Conservation (phyloP, 2,797 vertebrate genomes). For the Chelon auratus region DNA sequence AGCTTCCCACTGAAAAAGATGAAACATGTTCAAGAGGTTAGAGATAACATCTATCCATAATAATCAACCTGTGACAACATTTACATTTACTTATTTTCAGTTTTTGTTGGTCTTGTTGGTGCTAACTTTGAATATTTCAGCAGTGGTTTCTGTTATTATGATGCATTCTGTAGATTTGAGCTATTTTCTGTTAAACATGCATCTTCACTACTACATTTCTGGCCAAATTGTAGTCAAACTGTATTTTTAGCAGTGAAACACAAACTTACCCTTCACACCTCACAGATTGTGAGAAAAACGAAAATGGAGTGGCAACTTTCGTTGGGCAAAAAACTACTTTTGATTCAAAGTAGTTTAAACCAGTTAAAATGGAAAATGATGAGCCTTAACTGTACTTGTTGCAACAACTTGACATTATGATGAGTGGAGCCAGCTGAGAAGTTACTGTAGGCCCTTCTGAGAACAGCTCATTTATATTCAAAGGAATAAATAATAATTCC, state of each 20-base stretch:
- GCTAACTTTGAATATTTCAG: no score
- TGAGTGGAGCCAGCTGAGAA: constrained; percentile 24
- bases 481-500: constrained; percentile 56
- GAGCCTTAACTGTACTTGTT: constrained; percentile 1
- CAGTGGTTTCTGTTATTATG: no score
- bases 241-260: no score
- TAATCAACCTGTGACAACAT: not conserved
- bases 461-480: constrained; percentile 59
- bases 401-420: constrained; percentile 26
- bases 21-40: constrained; percentile 73
- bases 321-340: not conserved
- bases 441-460: constrained; percentile 28
- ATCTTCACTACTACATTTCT: no score
- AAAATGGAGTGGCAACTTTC: not conserved
- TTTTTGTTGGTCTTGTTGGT: no score
- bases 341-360: not conserved
- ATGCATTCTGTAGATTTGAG: no score
- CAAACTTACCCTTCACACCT: no score
- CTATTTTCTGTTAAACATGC: no score
- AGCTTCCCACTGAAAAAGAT: constrained; percentile 94
- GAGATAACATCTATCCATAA: constrained; percentile 28
- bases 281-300: not conserved
- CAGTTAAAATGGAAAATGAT: not conserved
- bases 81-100: no score
- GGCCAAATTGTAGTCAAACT: no score